Base-by-base conservation (phyloP, 2,888 invertebrate genomes). In the Endomychus coccineus region DNA sequence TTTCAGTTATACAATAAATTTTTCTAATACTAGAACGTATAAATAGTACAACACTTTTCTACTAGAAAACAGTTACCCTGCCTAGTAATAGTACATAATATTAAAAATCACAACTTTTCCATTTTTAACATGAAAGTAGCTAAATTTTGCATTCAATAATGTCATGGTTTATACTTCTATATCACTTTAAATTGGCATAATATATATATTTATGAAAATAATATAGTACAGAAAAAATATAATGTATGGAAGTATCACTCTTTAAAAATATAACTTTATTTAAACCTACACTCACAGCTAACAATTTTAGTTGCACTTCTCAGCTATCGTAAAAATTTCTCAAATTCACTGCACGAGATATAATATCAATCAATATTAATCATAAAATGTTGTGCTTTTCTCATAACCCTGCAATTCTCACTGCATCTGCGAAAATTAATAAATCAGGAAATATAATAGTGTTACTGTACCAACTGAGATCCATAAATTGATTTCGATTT, bases 21-120 rank as follows among this genome's bases (percentile, higher is more conserved):
- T 31, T 14, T 38, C 39, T 44, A 36, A 44, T 42, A 36, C 47
- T 50, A 44, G 40, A 48, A 50, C 44, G 42, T 46, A 51, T 43
- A 43, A 42, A 48, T 42, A 27, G 47, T 42, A 46, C 44, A 45
- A 44, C 43, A 46, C 43, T 48, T 42, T 41, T 16, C 40, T 46
- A 46, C 34, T 41, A 45, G 50, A 46, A 43, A 40, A 41, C 39
- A 42, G 43, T 46, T 50, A 54, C 54, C 54, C 54, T 54, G 52
- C 48, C 49, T 49, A 48, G 33, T 24, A 37, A 36, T 27, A 29
- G 33, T 29, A 36, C 36, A 36, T 36, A 31, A 30, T 32, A 21
- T 39, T 21, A 44, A 28, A 31, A 29, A 38, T 38, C 38, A 38
- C 38, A 38, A 29, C 16, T 22, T 27, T 31, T 22, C 27, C 25